These are phyloP conservation scores for Masticophis lateralis DNA, from an alignment of 2,797 vertebrate genomes.

Conservation along the genomic window DNA sequence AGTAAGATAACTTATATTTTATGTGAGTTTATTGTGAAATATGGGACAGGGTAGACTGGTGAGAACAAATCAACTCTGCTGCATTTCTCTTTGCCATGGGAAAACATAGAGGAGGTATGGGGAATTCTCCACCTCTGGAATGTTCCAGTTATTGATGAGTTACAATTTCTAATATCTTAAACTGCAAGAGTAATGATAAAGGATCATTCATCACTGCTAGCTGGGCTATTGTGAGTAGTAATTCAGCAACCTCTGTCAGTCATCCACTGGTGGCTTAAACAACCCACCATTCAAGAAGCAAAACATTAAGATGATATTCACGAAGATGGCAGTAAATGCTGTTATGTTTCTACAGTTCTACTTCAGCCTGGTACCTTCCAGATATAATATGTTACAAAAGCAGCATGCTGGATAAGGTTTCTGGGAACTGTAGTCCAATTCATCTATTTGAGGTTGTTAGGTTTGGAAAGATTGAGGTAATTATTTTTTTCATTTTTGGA, in stretches of 20 bases:
- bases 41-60: background rate
- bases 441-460: background rate
- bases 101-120: background rate
- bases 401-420: background rate
- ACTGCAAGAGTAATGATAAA: background rate
- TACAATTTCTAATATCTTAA: background rate
- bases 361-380: background rate
- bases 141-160: background rate
- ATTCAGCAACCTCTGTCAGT: background rate
- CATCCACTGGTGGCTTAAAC: background rate
- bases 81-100: background rate
- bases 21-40: background rate
- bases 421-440: background rate
- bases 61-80: background rate
- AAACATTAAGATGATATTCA: background rate
- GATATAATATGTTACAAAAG: background rate
- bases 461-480: background rate
- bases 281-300: background rate
- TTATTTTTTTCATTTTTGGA: background rate
- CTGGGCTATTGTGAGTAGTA: background rate
- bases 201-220: background rate
- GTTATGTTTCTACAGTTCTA: background rate
- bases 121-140: background rate
- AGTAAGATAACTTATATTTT: slow-evolving; percentile 48
- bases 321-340: background rate